These are phyloP conservation scores for Rhinogobio ventralis DNA, from an alignment of 2,797 vertebrate genomes.

Conservation along the genomic window DNA sequence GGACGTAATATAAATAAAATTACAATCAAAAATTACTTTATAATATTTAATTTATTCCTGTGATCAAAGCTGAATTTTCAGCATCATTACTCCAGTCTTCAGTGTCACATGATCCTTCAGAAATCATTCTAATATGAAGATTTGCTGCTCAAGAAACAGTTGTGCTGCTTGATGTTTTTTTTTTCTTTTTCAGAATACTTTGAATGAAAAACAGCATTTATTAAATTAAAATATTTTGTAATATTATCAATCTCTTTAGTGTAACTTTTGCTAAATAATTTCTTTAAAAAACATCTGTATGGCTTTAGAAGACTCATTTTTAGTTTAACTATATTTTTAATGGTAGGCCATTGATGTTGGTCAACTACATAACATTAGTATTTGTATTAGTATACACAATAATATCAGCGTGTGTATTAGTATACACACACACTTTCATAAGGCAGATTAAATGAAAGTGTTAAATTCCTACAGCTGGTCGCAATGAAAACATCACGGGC, in stretches of 20 bases:
- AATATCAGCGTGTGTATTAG: neutral
- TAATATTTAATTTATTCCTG: neutral
- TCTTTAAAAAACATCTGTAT: neutral
- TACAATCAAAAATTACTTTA: neutral
- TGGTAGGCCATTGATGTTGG: neutral
- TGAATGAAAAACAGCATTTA: neutral
- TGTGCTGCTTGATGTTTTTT: neutral
- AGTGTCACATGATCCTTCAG: neutral
- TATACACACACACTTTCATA: conserved; percentile 17
- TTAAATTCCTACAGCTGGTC: conserved; percentile 32
- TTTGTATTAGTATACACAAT: neutral
- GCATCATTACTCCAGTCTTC: neutral
- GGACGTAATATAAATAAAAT: neutral
- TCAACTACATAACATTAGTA: conserved; percentile 9
- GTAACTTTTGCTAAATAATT: neutral
- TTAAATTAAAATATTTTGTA: neutral
- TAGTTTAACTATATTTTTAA: neutral
- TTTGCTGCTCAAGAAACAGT: too few species aligned
- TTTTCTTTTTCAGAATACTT: too few species aligned
- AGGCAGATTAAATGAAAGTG: conserved; percentile 13
- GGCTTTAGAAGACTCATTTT: neutral
- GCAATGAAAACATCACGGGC: conserved; percentile 44
- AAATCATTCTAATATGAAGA: neutral
- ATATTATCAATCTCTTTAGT: neutral
- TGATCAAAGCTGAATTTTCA: neutral